Conservation (phyloP, 2,797 vertebrate genomes). For the Vultur gryphus region DNA sequence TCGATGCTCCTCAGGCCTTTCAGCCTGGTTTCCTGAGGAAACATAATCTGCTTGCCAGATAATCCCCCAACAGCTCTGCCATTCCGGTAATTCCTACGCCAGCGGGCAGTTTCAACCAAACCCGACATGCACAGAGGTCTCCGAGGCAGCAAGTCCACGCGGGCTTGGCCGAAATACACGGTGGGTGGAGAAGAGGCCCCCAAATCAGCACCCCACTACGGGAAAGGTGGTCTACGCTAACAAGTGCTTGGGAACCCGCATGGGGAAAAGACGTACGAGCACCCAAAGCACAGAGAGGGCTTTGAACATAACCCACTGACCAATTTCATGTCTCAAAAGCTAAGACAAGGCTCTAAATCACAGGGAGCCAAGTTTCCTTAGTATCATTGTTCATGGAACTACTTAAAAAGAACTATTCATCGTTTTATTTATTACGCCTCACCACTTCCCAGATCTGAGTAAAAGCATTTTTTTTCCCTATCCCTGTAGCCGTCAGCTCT, state of each 20-base stretch:
- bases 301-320: neutral
- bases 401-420: neutral
- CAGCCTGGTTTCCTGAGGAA: neutral
- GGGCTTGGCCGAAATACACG: rapidly evolving
- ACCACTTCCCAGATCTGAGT: neutral
- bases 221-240: neutral
- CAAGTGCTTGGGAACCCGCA: neutral
- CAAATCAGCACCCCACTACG: rapidly evolving
- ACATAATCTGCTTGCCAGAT: neutral
- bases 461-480: neutral
- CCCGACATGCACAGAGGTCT: neutral
- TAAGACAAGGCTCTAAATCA: neutral
- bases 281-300: neutral
- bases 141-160: rapidly evolving
- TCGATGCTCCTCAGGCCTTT: neutral
- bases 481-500: neutral
- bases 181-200: neutral
- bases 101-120: neutral
- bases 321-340: neutral
- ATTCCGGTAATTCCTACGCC: neutral
- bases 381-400: neutral
- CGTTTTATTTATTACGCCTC: neutral
- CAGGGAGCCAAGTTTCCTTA: neutral
- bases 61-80: neutral
- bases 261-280: rapidly evolving